Base-by-base conservation (phyloP, 2,113 vertebrate genomes). In the Nibea albiflora region DNA sequence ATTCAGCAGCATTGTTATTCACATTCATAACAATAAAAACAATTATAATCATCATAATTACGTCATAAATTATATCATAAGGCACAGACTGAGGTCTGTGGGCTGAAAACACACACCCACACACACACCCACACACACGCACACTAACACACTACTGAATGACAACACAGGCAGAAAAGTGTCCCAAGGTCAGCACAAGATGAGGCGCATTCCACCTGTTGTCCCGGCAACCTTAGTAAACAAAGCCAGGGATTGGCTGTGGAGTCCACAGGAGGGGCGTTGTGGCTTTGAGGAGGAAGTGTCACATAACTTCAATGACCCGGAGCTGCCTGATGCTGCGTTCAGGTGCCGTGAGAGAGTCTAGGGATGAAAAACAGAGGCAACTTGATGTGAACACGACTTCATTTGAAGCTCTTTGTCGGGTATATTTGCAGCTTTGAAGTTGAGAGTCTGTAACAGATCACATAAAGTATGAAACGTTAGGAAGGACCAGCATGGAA, bases 191-290 rank as follows among this genome's bases (percentile, higher is more conserved):
- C 78, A 24, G 44, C 14, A 6, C 16, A 24, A 42, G 20, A 71
- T 47, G 54, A 63, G 39, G 28, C 3, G 1, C 75, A 74, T 86
- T 73, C 78, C 76, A 28, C 42, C 79, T 24, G 74, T 88, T 76
- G 63, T n/a, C 81, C 17, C 4, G 50, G 76, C 35, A 87, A 89
- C 87, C 28, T 58, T 1, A 0, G 76, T 54, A 76, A 84, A 83
- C 69, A 87, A 39, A 71, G 47, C 3, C 46, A 0, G 19, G 16
- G 65, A 81, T 72, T 83, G 78, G 73, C 62, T 19, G 35, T 39
- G 42, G 5, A 42, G 63, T 46, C 6, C 17, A 26, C 49, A 1
- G 10, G 9, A 5, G n/a, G 63, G 53, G 11, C 44, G 12, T 46
- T 3, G 67, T 19, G 65, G 35, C 24, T 10, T 15, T 26, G 24